A percentile compares a stretch with the other conserved stretches of the same genome.
Conservation (phyloP, 1,140 invertebrate genomes). For the Drosophila subobscura region DNA sequence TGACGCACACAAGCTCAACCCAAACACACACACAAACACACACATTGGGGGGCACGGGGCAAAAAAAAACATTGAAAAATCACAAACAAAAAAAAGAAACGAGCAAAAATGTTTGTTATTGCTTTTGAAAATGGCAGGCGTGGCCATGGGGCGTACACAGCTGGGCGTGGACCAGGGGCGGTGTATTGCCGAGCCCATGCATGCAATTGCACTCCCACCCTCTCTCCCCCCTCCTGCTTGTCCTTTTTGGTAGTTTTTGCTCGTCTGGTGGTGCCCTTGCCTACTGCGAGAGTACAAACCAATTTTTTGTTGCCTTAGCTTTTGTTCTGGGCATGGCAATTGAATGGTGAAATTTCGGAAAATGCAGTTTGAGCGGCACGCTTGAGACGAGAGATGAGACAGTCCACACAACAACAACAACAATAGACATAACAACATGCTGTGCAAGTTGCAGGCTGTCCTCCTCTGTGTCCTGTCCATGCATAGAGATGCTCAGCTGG, state of each 20-base stretch:
- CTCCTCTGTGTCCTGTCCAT: constrained; percentile 3
- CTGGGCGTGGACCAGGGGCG: constrained; percentile 43
- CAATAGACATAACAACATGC: constrained; percentile 69
- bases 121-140: constrained; percentile 78
- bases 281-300: constrained; percentile 1
- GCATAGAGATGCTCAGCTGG: constrained; percentile 52
- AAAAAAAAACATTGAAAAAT: constrained; percentile 56
- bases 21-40: neutral
- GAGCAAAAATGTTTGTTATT: constrained; percentile 76
- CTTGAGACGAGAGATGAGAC: constrained; percentile 61
- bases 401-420: constrained; percentile 38
- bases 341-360: constrained; percentile 77
- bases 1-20: neutral
- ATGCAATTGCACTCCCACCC: constrained; percentile 63
- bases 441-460: constrained; percentile 26
- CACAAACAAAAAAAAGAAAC: constrained; percentile 73
- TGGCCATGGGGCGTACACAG: constrained; percentile 47
- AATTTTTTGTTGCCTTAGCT: constrained; percentile 19
- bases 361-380: constrained; percentile 77
- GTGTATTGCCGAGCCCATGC: constrained; percentile 65
- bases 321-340: constrained; percentile 66
- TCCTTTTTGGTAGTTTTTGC: constrained; percentile 38
- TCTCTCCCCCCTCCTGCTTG: constrained; percentile 13
- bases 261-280: constrained; percentile 13
- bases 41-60: neutral